Conservation (phyloP, 2,888 invertebrate genomes). For the Thyatira batis region DNA sequence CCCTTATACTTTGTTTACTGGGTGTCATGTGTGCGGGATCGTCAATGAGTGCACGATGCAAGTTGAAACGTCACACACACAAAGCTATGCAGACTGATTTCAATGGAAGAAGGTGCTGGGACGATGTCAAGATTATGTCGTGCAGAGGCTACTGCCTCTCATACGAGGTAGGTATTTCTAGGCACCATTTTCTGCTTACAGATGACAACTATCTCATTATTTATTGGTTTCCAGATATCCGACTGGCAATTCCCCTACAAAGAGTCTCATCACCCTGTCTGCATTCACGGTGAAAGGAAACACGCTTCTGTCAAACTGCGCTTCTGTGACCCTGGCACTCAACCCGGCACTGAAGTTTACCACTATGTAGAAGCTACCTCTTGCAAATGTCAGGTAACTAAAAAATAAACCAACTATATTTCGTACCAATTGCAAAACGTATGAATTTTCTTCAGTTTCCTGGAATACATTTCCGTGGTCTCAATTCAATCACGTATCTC, state of each 20-base stretch:
- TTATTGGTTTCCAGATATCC: slow-evolving; percentile 82
- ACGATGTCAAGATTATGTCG: slow-evolving; percentile 88
- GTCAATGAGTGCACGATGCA: slow-evolving; percentile 52
- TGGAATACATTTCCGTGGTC: too few relatives aligned
- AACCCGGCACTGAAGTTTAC: slow-evolving; percentile 86
- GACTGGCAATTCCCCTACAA: slow-evolving; percentile 96
- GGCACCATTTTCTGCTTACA: not conserved
- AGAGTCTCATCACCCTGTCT: slow-evolving; percentile 92
- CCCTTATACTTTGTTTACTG: slow-evolving; percentile 43
- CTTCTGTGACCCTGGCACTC: slow-evolving; percentile 89
- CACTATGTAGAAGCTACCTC: slow-evolving; percentile 90
- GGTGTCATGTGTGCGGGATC: slow-evolving; percentile 38
- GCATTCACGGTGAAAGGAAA: slow-evolving; percentile 88
- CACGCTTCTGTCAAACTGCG: slow-evolving; percentile 85
- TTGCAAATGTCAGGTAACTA: slow-evolving; percentile 85
- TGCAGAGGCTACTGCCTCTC: slow-evolving; percentile 94
- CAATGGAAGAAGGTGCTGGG: slow-evolving; percentile 89
- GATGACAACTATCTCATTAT: not conserved
- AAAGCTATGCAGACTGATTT: slow-evolving; percentile 76
- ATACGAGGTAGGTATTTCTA: slow-evolving; percentile 84
- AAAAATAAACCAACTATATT: not conserved
- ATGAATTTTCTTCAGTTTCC: too few relatives aligned
- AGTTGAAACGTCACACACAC: slow-evolving; percentile 58
- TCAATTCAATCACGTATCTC: too few relatives aligned
- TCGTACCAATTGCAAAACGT: too few relatives aligned